Base-by-base conservation (phyloP, 92 coral and sea anemone genomes). In the Palythoa heliodiscus region DNA sequence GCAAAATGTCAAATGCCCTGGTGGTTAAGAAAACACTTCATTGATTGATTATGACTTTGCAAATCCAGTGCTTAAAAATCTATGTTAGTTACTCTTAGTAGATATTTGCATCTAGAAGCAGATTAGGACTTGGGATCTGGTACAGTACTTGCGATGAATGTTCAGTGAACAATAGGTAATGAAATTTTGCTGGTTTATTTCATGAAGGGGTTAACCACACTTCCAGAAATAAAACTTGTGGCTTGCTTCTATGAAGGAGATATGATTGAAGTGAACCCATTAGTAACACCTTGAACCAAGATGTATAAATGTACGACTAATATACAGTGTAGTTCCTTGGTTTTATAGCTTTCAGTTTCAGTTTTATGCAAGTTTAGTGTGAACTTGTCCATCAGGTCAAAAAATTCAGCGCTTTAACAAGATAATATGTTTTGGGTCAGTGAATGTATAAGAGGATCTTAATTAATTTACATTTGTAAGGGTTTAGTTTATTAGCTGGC, bases 401-500 rank as follows among this genome's bases (percentile, higher is more conserved):
- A 54, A 20, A 43, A 14, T 22, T 20, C 39, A 80, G 8, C 22
- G 39, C 47, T 47, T 64, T 20, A 64, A 15, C 19, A 29, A 58
- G 17, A 10, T 17, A 17, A n/a, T 67, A 48, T 66, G 73, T 80
- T 80, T 66, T 80, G 61, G 84, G 60, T 80, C 84, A 80, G 74
- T 80, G 72, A 24, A 48, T 66, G 15, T 15, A 19, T 12, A 66
- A 63, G 22, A 48, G n/a, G 10, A 58, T 67, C 73, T 40, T 48
- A 64, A 80, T 40, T 48, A 64, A 80, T 80, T 80, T 80, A 74
- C 84, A 80, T 80, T 78, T 73, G 47, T 22, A 77, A 39, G 23
- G 55, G 20, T 12, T 48, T 35, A 39, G 73, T 63, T 35, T 6
- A 1, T 52, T 40, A 5, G 11, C n/a, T 63, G 35, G 73, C 19